phyloP scores from a whole-genome alignment of 64 coral and sea anemone species.

The Orbicella faveolata region DNA sequence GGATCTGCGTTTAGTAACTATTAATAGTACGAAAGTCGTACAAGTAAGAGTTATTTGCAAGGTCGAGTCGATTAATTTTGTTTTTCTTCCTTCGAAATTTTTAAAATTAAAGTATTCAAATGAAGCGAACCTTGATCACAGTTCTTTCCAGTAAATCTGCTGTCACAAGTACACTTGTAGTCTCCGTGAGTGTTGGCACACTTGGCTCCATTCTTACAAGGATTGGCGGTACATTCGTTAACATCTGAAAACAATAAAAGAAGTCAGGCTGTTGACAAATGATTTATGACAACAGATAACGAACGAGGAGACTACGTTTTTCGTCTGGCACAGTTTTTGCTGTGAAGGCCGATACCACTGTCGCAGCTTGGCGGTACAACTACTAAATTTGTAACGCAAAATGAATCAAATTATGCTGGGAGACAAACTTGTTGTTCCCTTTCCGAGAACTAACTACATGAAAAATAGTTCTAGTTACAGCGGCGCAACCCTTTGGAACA shows the following conservation, averaged over 20 bases:
- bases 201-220: conserved; percentile 44
- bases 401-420: too few relatives aligned
- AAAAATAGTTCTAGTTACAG: too few relatives aligned
- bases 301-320: neutral
- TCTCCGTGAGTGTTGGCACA: conserved; percentile 33
- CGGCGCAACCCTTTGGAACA: too few relatives aligned
- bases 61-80: too few relatives aligned
- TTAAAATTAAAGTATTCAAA: too few relatives aligned
- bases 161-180: conserved; percentile 21
- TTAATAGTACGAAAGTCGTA: too few relatives aligned
- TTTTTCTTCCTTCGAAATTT: too few relatives aligned
- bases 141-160: conserved; percentile 35
- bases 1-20: too few relatives aligned
- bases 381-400: too few relatives aligned
- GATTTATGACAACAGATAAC: neutral
- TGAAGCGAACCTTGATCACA: conserved; percentile 27
- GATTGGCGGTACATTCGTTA: conserved; percentile 42
- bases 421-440: too few relatives aligned
- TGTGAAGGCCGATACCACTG: neutral
- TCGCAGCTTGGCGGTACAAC: neutral
- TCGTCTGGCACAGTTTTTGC: neutral
- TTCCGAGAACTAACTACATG: too few relatives aligned
- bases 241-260: conserved; percentile 9
- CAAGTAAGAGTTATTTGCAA: too few relatives aligned
- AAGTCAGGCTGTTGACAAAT: neutral